Conservation (phyloP, 2,113 vertebrate species). For the Nerophis ophidion region DNA sequence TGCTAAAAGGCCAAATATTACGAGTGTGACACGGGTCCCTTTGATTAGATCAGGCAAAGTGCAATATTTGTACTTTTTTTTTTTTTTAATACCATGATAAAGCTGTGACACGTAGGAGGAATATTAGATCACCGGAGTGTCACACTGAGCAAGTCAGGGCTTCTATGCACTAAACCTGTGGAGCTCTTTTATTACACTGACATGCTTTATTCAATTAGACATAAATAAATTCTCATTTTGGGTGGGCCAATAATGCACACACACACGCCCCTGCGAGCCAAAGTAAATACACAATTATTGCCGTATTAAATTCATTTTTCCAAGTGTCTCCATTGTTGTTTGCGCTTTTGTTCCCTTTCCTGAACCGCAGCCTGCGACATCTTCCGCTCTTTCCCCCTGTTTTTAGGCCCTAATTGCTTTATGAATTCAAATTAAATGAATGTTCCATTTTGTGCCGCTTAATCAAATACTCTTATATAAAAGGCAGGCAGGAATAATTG, state of each 20-base stretch:
- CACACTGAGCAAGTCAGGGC: constrained; percentile 71
- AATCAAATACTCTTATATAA: constrained; percentile 79
- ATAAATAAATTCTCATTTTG: constrained; percentile 81
- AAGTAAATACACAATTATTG: constrained; percentile 80
- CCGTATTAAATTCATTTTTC: constrained; percentile 79
- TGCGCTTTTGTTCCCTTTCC: constrained; percentile 54
- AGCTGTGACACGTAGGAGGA: constrained; percentile 59
- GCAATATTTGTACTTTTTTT: constrained; percentile 50
- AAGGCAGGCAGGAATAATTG: constrained; percentile 71
- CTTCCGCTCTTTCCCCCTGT: constrained; percentile 51
- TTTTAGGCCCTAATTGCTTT: constrained; percentile 73
- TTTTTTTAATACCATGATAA: constrained; percentile 44
- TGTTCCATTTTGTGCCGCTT: constrained; percentile 68
- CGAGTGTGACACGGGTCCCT: constrained; percentile 19
- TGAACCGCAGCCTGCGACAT: constrained; percentile 34
- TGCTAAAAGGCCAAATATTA: constrained; percentile 24
- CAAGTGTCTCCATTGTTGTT: constrained; percentile 71
- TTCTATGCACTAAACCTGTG: constrained; percentile 74
- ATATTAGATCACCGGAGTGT: constrained; percentile 71
- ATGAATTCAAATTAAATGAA: constrained; percentile 77
- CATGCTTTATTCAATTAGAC: constrained; percentile 79
- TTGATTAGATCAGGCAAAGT: constrained; percentile 49
- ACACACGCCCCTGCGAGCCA: constrained; percentile 72
- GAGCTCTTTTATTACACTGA: constrained; percentile 79
- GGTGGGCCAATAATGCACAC: constrained; percentile 75